phyloP scores from a whole-genome alignment of 1,140 invertebrate species.

The Temnothorax curvispinosus region DNA sequence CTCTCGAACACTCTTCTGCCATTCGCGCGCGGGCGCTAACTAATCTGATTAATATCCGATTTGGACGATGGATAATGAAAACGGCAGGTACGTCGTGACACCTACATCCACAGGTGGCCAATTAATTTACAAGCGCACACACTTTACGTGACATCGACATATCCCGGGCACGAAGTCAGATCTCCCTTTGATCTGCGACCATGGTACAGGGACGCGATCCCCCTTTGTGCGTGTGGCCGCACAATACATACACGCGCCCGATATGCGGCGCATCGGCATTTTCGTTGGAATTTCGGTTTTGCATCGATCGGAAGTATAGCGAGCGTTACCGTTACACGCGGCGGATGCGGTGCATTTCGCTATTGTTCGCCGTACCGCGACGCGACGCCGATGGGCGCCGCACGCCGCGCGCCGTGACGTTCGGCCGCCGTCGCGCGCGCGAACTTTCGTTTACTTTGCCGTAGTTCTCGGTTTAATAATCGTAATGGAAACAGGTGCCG shows the following conservation, averaged over 20 bases:
- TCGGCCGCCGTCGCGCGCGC: neutral
- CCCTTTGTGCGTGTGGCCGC: conserved; percentile 57
- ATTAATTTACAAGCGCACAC: conserved; percentile 76
- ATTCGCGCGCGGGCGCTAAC: conserved; percentile 43
- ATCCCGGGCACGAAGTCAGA: conserved; percentile 67
- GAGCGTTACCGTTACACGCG: neutral
- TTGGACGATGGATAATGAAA: conserved; percentile 69
- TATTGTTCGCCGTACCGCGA: conserved; percentile 11
- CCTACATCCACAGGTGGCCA: conserved; percentile 75
- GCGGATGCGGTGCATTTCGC: neutral
- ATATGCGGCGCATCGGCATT: conserved; percentile 31
- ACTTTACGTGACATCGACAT: conserved; percentile 76
- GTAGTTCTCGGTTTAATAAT: conserved; percentile 51
- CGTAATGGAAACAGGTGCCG: conserved; percentile 54
- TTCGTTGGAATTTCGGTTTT: conserved; percentile 49
- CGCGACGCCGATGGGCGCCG: neutral
- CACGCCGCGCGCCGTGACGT: neutral
- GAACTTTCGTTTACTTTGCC: conserved; percentile 29
- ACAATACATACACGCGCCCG: conserved; percentile 10
- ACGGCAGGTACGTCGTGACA: conserved; percentile 59
- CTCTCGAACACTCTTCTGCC: neutral
- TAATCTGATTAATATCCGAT: conserved; percentile 75
- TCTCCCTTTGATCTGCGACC: conserved; percentile 65
- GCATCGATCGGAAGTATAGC: conserved; percentile 48
- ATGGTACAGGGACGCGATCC: conserved; percentile 41